Conservation (phyloP, 2,797 vertebrate genomes). For the Crenichthys baileyi region DNA sequence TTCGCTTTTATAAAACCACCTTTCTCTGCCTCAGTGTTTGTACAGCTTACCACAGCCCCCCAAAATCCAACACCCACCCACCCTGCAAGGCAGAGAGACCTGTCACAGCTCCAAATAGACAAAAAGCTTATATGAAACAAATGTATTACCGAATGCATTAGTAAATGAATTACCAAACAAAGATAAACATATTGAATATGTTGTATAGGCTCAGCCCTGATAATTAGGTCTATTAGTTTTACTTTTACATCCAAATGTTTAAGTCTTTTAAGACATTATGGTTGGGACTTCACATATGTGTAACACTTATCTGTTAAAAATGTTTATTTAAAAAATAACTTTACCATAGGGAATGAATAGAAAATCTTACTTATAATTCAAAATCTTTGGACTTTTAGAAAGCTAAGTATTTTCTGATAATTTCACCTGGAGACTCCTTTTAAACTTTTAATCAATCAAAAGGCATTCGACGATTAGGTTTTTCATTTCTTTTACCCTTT, state of each 20-base stretch:
- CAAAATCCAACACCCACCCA: slow-evolving; percentile 43
- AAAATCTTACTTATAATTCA: background rate
- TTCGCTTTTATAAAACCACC: slow-evolving; percentile 61
- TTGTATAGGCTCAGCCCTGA: too few relatives aligned
- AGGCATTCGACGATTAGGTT: background rate
- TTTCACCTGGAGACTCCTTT: background rate
- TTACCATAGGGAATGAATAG: background rate
- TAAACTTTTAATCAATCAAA: background rate
- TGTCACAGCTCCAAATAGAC: slow-evolving; percentile 25
- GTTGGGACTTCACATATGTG: too few relatives aligned
- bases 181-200: background rate
- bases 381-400: background rate
- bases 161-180: background rate
- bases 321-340: background rate
- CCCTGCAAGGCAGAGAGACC: slow-evolving; percentile 27
- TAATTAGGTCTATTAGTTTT: too few relatives aligned
- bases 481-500: background rate
- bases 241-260: too few relatives aligned
- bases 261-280: too few relatives aligned
- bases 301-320: too few relatives aligned
- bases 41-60: slow-evolving; percentile 54
- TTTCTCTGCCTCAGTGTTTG: slow-evolving; percentile 62
- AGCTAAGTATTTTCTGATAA: background rate
- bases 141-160: background rate
- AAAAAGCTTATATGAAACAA: background rate